phyloP scores from a whole-genome alignment of 2,888 invertebrate genomes.

The Dioctria linearis region DNA sequence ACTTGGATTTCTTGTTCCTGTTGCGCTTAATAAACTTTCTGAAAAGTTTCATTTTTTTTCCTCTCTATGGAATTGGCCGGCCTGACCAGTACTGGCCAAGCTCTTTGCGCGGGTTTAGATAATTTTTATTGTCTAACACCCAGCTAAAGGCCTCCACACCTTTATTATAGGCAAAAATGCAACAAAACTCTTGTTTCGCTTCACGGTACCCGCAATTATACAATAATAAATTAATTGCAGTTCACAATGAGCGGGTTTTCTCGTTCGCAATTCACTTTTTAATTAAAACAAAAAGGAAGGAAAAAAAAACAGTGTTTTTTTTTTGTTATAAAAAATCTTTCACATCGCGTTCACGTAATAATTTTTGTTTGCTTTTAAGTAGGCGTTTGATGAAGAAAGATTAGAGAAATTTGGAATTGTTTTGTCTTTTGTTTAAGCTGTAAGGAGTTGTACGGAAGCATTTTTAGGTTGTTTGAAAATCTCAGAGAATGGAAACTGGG shows the following conservation, averaged over 20 bases:
- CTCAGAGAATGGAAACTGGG: too few species aligned
- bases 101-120: too few species aligned
- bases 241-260: constrained; percentile 15
- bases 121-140: constrained; percentile 28
- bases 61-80: too few species aligned
- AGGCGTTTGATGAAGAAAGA: neutral
- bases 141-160: neutral
- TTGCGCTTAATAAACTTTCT: too few species aligned
- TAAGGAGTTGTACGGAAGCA: too few species aligned
- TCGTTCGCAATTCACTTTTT: constrained; percentile 4
- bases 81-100: constrained; percentile 17
- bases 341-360: constrained; percentile 36
- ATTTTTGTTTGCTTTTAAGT: neutral
- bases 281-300: neutral
- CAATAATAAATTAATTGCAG: constrained; percentile 19
- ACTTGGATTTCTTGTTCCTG: too few species aligned
- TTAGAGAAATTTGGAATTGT: neutral
- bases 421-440: too few species aligned
- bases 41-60: too few species aligned
- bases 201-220: constrained; percentile 20
- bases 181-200: constrained; percentile 25
- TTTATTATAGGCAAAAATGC: constrained; percentile 2
- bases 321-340: constrained; percentile 2
- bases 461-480: too few species aligned
- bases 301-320: too few species aligned